phyloP scores from a whole-genome alignment of 2,113 vertebrate genomes.

The Aramus guarauna region DNA sequence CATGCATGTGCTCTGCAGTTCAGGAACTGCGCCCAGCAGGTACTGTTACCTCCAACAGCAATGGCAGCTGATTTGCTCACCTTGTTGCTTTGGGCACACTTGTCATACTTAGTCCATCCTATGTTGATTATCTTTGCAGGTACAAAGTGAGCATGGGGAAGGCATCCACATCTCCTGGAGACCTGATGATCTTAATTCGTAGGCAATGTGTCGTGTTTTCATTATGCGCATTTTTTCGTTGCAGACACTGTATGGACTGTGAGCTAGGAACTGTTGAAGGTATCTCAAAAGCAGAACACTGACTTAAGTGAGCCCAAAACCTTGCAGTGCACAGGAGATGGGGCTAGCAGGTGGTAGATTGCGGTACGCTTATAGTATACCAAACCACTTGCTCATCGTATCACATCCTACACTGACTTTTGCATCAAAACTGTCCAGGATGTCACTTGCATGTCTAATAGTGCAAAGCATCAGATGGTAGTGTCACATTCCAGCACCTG shows the following conservation, averaged over 20 bases:
- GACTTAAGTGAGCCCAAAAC: background rate
- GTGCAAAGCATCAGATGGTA: background rate
- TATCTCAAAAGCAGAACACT: background rate
- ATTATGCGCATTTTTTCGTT: background rate
- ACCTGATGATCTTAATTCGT: background rate
- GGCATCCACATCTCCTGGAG: background rate
- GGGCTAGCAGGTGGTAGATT: background rate
- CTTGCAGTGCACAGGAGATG: background rate
- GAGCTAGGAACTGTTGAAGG: background rate
- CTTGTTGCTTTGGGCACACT: background rate
- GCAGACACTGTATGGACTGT: background rate
- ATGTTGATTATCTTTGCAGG: background rate
- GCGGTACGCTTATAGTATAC: background rate
- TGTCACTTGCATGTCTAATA: background rate
- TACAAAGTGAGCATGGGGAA: background rate
- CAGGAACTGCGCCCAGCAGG: background rate
- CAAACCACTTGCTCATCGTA: background rate
- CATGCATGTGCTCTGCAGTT: accelerated
- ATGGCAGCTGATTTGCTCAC: background rate
- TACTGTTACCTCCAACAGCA: background rate
- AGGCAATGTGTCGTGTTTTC: background rate
- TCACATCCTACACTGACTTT: background rate
- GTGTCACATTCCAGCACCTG: background rate
- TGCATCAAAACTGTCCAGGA: background rate
- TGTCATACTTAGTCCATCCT: background rate